Conservation (phyloP, 2,113 vertebrate species). For the Jacana jacana region DNA sequence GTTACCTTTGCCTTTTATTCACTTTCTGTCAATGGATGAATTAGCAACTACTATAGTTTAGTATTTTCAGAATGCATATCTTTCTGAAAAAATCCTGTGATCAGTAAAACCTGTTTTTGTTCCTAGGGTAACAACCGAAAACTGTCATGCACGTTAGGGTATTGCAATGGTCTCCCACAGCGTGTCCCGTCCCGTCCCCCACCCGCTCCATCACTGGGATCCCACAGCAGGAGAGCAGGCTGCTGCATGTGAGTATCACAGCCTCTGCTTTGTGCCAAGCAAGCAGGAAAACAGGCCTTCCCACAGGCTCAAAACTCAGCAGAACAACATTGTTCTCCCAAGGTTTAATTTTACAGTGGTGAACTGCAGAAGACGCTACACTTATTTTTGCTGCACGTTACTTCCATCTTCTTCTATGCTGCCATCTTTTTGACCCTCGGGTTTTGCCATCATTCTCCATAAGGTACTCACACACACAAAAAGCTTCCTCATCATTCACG, state of each 20-base stretch:
- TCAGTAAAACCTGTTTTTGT: not conserved
- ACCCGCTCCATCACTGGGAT: not conserved
- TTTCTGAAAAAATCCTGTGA: not conserved
- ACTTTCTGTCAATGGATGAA: not conserved
- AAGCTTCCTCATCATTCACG: not conserved
- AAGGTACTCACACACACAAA: not conserved
- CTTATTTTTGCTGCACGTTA: not conserved
- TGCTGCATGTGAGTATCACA: not conserved
- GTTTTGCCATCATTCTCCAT: not conserved
- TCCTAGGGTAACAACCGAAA: not conserved
- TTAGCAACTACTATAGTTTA: not conserved
- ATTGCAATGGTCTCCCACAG: not conserved
- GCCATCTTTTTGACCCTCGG: not conserved
- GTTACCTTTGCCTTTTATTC: not conserved
- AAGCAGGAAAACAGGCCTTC: not conserved
- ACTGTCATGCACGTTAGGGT: not conserved
- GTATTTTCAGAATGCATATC: not conserved
- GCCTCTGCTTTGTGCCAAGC: not conserved
- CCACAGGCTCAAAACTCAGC: not conserved
- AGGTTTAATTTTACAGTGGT: not conserved
- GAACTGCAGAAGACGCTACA: not conserved
- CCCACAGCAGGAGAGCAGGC: not conserved
- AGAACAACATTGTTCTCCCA: not conserved
- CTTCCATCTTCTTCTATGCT: not conserved
- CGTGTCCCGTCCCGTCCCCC: no score